Base-by-base conservation (phyloP, 2,113 vertebrate genomes). In the Pelecanoides urinatrix region DNA sequence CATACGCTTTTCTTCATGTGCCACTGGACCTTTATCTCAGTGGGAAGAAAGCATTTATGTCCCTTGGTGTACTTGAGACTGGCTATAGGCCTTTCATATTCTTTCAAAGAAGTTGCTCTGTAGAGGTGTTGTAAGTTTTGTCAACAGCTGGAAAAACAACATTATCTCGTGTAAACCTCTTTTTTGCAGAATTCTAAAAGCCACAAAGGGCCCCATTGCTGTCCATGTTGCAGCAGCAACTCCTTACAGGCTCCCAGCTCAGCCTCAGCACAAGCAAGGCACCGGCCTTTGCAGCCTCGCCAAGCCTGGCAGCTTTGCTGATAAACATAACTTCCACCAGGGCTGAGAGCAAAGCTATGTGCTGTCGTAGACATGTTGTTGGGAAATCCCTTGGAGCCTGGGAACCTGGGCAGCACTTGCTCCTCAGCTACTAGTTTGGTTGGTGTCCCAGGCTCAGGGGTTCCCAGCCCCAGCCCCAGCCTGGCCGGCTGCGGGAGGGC, bases 391-490 rank as follows among this genome's bases (percentile, higher is more conserved):
- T 53, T 0, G 0, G 55, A 80, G 59, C 62, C 40, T 90, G 53
- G 49, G 30, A 86, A 79, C 22, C 16, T 47, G 30, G 42, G 27
- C 26, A 93, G 25, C 4, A 3, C 30, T 61, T 38, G 19, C 3
- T 61, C 22, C 40, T 91, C 73, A n/a, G 73, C 32, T 65, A 23
- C 59, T 75, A n/a, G 34, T 63, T 80, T n/a, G 38, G 16, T 25
- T 44, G 59, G 15, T 58, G n/a, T 67, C 14, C 20, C 12, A 29
- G 32, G 49, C 1, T 0, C 2, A 7, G 0, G 1, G 34, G 21
- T 7, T 76, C 38, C 50, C 52, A 62, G 7, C 7, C 6, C 11
- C 16, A 25, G 53, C 21, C 36, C 16, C 32, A 73, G 29, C 19
- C 38, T 29, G 23, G 13, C 17, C 3, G 9, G 52, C 58, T 82